A percentile compares a stretch with the other conserved stretches of the same genome.
Conservation (phyloP, 2,113 vertebrate genomes). For the Pavo muticus region DNA sequence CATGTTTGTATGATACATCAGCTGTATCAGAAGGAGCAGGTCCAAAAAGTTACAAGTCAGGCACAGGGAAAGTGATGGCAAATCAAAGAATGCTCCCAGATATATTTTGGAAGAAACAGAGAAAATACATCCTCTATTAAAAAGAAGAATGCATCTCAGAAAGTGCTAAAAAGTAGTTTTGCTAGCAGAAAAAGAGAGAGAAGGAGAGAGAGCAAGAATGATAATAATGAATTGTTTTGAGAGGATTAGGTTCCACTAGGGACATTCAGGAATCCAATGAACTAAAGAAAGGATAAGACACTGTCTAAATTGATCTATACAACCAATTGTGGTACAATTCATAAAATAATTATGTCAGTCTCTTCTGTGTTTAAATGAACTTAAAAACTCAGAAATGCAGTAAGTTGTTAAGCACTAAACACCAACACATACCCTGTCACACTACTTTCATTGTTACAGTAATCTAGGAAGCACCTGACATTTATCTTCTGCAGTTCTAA, state of each 20-base stretch:
- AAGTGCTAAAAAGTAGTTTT: conserved; percentile 31
- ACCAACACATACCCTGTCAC: conserved; percentile 24
- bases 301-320: conserved; percentile 27
- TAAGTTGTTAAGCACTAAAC: conserved; percentile 11
- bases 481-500: conserved; percentile 48
- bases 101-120: background rate
- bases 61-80: background rate
- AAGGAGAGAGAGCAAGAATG: background rate
- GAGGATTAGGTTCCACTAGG: conserved; percentile 37
- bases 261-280: background rate
- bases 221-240: background rate
- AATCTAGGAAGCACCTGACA: conserved; percentile 30
- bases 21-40: background rate
- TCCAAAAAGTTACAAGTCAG: background rate
- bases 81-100: background rate
- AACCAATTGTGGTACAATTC: background rate
- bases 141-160: background rate
- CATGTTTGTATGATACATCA: background rate
- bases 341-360: conserved; percentile 45
- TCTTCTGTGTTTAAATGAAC: conserved; percentile 1
- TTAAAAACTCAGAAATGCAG: background rate
- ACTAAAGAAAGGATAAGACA: conserved; percentile 16
- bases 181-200: background rate
- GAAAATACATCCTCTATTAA: background rate
- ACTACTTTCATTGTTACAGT: conserved; percentile 18